These are phyloP conservation scores for Xenentodon cancila DNA, from an alignment of 2,797 vertebrate genomes.

Conservation along the genomic window DNA sequence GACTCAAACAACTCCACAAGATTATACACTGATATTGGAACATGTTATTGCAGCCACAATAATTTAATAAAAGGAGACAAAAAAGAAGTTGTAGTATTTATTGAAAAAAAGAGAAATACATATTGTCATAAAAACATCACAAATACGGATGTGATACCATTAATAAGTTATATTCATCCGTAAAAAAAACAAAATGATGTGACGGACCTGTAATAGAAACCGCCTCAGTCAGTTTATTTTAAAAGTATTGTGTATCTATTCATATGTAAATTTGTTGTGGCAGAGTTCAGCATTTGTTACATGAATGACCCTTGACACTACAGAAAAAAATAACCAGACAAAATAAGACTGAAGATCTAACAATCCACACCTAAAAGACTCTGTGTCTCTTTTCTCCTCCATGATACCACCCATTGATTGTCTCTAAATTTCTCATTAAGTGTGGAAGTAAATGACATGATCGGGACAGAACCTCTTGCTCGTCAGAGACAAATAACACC, in stretches of 20 bases:
- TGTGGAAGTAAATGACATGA: conserved; percentile 10
- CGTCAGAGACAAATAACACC: conserved; percentile 25
- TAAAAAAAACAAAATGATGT: not conserved
- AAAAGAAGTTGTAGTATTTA: too few species aligned
- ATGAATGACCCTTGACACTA: too few species aligned
- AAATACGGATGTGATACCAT: not conserved
- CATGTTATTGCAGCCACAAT: not conserved
- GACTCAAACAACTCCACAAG: not conserved
- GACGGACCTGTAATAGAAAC: not conserved
- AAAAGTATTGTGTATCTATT: not conserved
- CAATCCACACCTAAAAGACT: not conserved
- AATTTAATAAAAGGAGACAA: too few species aligned
- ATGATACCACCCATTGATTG: not conserved
- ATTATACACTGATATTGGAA: not conserved
- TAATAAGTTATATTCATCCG: not conserved
- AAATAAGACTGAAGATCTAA: not conserved
- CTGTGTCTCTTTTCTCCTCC: not conserved
- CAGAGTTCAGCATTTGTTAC: not conserved
- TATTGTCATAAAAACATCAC: not conserved
- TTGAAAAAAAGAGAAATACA: too few species aligned
- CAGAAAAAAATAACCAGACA: not conserved
- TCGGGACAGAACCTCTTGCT: conserved; percentile 2
- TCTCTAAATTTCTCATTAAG: conserved; percentile 3
- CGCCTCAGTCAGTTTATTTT: not conserved
- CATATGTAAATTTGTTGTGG: not conserved